Percentiles rank a stretch among this genome's conserved stretches.
phyloP scores from a whole-genome alignment of 2,888 invertebrate species.

The Siphlonurus alternatus region DNA sequence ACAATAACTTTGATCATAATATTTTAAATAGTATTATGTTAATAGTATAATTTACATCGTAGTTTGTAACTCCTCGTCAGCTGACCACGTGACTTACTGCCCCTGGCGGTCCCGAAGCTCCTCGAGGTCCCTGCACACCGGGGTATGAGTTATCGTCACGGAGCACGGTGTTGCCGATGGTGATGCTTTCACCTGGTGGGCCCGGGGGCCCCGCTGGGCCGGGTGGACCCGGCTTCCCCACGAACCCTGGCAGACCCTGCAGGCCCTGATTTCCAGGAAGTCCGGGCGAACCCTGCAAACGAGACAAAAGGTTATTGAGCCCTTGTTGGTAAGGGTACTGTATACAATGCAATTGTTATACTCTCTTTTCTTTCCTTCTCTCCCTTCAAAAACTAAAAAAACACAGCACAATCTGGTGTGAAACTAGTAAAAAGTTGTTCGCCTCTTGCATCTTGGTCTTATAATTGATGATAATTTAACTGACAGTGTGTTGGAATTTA shows the following conservation, averaged over 20 bases:
- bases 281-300: conserved; percentile 22
- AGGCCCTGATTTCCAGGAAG: conserved; percentile 25
- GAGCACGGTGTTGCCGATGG: not conserved
- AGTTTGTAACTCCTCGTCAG: too few species aligned
- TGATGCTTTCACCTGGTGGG: conserved; percentile 18
- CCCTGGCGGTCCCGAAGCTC: conserved; percentile 36
- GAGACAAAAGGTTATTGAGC: not conserved
- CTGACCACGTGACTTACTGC: conserved; percentile 32
- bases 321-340: not conserved
- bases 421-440: too few species aligned
- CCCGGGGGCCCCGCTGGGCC: conserved; percentile 32
- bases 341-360: conserved; percentile 2
- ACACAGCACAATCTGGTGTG: too few species aligned
- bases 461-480: too few species aligned
- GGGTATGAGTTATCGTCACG: conserved; percentile 22
- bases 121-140: conserved; percentile 33
- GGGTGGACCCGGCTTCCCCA: conserved; percentile 24
- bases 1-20: too few species aligned
- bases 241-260: conserved; percentile 28
- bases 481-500: too few species aligned
- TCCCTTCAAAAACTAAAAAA: too few species aligned
- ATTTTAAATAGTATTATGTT: too few species aligned
- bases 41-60: too few species aligned
- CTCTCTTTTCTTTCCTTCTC: too few species aligned
- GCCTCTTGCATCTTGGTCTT: too few species aligned